Evolutionary conservation across 2,797 vertebrate genomes (phyloP), one percentile per base, ranked within the genome.

Genomic region (Muscicapa striata): DNA sequence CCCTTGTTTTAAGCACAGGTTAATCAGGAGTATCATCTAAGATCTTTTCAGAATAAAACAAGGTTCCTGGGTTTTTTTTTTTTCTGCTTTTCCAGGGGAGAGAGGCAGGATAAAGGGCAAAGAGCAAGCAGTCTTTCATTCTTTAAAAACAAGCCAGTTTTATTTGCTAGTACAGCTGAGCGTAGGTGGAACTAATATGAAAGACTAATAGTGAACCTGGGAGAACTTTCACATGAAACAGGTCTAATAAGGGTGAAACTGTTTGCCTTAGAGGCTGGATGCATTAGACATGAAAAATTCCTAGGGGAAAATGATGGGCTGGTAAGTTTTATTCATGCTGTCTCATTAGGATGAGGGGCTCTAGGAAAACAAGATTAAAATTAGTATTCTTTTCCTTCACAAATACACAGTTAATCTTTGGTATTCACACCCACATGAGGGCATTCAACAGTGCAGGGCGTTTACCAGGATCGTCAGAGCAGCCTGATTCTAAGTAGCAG

Each of bases 331-430:
- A 68, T 82, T 89, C 36, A 15, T 58, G 38, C 30, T 70, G 15
- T 58, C 73, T 85, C 40, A 51, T 77, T 89, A 87, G 74, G 76
- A 86, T 20, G 16, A 79, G 34, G 26, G 4, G 2, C 32, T 84
- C 34, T 46, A 74, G 68, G 57, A 90, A 80, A 93, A 83, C 40
- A 70, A 82, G 48, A 67, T 91, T 89, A 66, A 95, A 77, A 52
- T 29, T 52, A n/a, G 11, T 87, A 11, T 64, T 77, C 17, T 74
- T 93, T 84, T 84, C 57, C 63, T 62, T 88, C 63, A 81, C 22
- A 69, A 84, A 85, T 29, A 68, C 16, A 3, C 1, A 4, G 43
- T 83, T 94, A 51, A 73, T 73, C 40, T 54, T 48, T 70, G 61
- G 5, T 66, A 57, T 34, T 90, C 45, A 80, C 57, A 49, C 17